A percentile compares a stretch with the other conserved stretches of the same genome.
phyloP scores from a whole-genome alignment of 2,113 vertebrate species.

The Megatriorchis doriae region DNA sequence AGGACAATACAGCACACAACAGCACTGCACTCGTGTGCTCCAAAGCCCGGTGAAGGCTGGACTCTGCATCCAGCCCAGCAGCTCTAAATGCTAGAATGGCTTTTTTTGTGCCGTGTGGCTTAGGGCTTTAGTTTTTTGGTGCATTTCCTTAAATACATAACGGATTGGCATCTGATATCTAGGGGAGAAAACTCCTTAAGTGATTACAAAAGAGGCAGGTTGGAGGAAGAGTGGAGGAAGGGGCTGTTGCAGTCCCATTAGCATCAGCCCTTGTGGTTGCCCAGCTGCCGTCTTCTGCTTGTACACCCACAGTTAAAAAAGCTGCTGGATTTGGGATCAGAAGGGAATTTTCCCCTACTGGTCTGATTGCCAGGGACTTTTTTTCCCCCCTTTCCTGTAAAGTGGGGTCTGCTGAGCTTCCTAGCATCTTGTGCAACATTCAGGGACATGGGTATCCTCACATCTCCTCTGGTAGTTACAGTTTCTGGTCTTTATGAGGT shows the following conservation, averaged over 20 bases:
- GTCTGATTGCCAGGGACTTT: too few species aligned
- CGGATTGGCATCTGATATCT: background rate
- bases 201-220: background rate
- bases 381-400: background rate
- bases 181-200: background rate
- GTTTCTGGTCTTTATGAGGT: background rate
- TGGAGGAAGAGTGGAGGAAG: background rate
- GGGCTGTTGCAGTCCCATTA: background rate
- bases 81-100: background rate
- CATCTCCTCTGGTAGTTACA: accelerated
- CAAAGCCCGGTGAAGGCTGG: background rate
- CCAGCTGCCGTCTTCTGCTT: accelerated
- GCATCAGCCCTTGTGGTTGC: background rate
- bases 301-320: background rate
- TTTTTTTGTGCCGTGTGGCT: background rate
- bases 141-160: background rate
- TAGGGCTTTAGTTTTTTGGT: background rate
- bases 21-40: background rate
- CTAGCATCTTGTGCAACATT: background rate
- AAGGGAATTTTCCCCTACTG: background rate
- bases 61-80: background rate
- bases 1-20: background rate
- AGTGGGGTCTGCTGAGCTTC: background rate
- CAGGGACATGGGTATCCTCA: background rate
- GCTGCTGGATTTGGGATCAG: background rate